Evolutionary conservation across 2,797 vertebrate species (phyloP), one percentile per base, ranked within the genome.

Genomic region (Sitta carolinensis): DNA sequence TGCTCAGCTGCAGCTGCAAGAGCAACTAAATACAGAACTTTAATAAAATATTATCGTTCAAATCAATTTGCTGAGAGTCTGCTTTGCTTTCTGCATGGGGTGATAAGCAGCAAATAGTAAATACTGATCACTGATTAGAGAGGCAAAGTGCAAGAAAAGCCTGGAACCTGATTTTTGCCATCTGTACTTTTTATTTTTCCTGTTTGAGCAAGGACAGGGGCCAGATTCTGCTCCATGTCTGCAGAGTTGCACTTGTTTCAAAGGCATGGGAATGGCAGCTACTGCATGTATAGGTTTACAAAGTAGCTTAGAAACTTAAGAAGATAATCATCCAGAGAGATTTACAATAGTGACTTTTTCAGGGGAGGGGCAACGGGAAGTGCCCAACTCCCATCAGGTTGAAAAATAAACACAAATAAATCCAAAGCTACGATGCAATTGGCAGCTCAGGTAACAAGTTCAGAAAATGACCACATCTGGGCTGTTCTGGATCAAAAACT

Each of bases 261-360:
- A 68, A 86, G 51, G 17, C 61, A 23, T 3, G 26, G 48, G 34
- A 70, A 63, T 4, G n/a, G n/a, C 62, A 90, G 52, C 42, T 42
- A 68, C 62, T 74, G 62, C 58, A 30, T 16, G 18, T 62, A 27
- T 38, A 66, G 69, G 74, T 87, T 91, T 88, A 51, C 83, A 75
- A 86, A 96, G 72, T 87, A 54, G 69, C 62, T 95, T 88, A 90
- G 87, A 30, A 40, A 45, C n/a, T 91, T 86, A 77, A 91, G 79
- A 69, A 93, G 93, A 88, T 95, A 85, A 94, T 94, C 42, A 86
- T 92, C 64, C 48, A 19, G 79, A n/a, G 64, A 83, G 62, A 94
- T 86, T 91, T 91, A 68, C 73, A 72, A 66, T 52, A 81, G 58
- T 34, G 40, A 77, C 55, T 87, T 84, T 59, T 38, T 61, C 47